phyloP scores from a whole-genome alignment of 2,797 vertebrate species.

The Dallia pectoralis region DNA sequence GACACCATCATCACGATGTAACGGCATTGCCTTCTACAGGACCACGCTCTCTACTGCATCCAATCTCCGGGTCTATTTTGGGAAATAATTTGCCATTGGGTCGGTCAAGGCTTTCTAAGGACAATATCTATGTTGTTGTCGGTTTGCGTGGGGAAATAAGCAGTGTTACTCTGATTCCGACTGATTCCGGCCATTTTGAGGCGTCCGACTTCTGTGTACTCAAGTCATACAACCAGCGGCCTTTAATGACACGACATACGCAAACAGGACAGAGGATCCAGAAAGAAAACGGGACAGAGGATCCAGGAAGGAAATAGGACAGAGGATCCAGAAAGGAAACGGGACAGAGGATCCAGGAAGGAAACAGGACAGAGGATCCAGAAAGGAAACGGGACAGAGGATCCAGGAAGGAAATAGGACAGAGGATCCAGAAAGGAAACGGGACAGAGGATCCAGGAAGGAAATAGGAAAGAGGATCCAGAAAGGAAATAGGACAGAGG shows the following conservation, averaged over 20 bases:
- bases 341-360: no score
- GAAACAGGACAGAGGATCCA: no score
- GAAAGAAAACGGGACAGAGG: no score
- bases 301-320: no score
- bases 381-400: no score
- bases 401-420: no score
- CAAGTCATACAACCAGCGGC: not conserved
- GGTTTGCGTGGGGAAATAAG: no score
- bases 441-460: no score
- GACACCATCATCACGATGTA: slow-evolving; percentile 9
- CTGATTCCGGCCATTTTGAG: not conserved
- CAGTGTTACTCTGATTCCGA: not conserved
- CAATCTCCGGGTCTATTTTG: not conserved
- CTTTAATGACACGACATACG: not conserved
- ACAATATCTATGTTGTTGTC: not conserved
- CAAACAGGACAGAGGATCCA: not conserved
- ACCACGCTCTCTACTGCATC: slow-evolving; percentile 42
- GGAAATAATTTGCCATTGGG: not conserved
- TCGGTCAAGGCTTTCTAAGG: not conserved
- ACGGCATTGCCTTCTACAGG: slow-evolving; percentile 56
- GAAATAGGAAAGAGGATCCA: no score
- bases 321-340: no score
- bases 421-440: no score
- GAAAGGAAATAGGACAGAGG: no score
- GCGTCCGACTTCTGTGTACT: not conserved